These are phyloP conservation scores for Tetramorium bicarinatum DNA, from an alignment of 2,888 invertebrate genomes.

Conservation along the genomic window DNA sequence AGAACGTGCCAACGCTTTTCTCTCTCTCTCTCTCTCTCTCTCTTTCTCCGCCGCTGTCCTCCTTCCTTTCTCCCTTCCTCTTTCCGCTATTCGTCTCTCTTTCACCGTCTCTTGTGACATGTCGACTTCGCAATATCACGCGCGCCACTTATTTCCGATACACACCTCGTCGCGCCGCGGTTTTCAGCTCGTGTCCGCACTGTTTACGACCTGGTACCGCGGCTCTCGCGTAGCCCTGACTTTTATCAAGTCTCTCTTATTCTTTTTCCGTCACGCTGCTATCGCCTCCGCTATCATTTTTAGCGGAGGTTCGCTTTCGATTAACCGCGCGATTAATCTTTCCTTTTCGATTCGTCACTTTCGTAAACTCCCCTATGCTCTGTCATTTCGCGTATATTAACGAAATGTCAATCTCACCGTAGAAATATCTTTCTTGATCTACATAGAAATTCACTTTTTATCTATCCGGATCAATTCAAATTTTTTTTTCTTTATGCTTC, in stretches of 20 bases:
- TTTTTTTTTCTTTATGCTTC: not conserved
- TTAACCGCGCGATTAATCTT: not conserved
- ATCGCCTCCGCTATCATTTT: not conserved
- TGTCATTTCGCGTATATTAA: not conserved
- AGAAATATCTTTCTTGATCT: not conserved
- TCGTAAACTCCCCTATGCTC: not conserved
- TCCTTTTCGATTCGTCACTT: not conserved
- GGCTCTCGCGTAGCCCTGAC: not conserved
- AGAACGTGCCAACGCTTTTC: conserved; percentile 45
- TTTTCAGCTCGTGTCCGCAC: conserved; percentile 33
- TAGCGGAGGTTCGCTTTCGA: not conserved
- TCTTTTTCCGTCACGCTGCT: not conserved
- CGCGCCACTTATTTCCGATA: conserved; percentile 48
- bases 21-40: conserved; percentile 31
- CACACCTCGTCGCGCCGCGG: conserved; percentile 50
- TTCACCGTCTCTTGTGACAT: conserved; percentile 41
- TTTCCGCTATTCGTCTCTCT: conserved; percentile 22
- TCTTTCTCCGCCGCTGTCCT: conserved; percentile 5
- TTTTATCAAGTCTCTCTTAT: conserved; percentile 14
- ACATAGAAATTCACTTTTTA: not conserved
- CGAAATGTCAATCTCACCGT: not conserved
- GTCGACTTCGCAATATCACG: conserved; percentile 54
- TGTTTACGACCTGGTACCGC: conserved; percentile 23
- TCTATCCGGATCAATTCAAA: not conserved
- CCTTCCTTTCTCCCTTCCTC: conserved; percentile 37